These are phyloP conservation scores for Reticulitermes lucifugus DNA, from an alignment of 2,888 invertebrate species.

Conservation along the genomic window DNA sequence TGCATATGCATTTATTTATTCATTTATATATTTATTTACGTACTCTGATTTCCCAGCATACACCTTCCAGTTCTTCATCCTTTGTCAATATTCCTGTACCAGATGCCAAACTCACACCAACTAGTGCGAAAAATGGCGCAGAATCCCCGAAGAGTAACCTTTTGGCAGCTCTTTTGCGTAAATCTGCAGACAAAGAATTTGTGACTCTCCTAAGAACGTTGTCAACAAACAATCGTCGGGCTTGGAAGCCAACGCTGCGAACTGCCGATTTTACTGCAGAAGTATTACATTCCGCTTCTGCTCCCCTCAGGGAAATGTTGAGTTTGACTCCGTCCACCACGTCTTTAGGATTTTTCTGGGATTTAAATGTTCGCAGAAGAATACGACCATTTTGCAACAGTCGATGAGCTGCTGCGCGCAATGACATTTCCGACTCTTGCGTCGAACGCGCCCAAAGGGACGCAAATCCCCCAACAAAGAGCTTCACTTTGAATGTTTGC, in stretches of 20 bases:
- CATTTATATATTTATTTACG: conserved; percentile 52
- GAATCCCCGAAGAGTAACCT: conserved; percentile 76
- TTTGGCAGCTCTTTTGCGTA: conserved; percentile 72
- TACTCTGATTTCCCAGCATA: conserved; percentile 83
- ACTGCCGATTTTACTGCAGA: conserved; percentile 44
- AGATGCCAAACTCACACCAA: conserved; percentile 79
- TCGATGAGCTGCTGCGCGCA: conserved; percentile 68
- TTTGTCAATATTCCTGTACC: conserved; percentile 79
- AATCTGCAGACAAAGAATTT: conserved; percentile 72
- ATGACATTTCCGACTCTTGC: conserved; percentile 65
- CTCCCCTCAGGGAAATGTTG: conserved; percentile 55
- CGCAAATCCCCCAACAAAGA: conserved; percentile 34
- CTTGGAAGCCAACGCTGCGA: conserved; percentile 66
- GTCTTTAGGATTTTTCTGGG: conserved; percentile 52
- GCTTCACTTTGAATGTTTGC: conserved; percentile 39
- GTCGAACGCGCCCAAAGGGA: conserved; percentile 49
- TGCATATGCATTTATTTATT: no score
- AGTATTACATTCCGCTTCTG: conserved; percentile 47
- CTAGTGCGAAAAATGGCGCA: conserved; percentile 78
- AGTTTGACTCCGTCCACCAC: conserved; percentile 55
- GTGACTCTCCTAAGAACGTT: conserved; percentile 78
- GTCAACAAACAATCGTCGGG: conserved; percentile 75
- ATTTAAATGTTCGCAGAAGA: conserved; percentile 64
- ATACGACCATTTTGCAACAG: conserved; percentile 72
- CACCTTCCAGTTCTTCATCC: conserved; percentile 81